Evolutionary conservation across 2,113 vertebrate species (phyloP), one percentile per base, ranked within the genome.

Genomic region (Neogobius melanostomus): DNA sequence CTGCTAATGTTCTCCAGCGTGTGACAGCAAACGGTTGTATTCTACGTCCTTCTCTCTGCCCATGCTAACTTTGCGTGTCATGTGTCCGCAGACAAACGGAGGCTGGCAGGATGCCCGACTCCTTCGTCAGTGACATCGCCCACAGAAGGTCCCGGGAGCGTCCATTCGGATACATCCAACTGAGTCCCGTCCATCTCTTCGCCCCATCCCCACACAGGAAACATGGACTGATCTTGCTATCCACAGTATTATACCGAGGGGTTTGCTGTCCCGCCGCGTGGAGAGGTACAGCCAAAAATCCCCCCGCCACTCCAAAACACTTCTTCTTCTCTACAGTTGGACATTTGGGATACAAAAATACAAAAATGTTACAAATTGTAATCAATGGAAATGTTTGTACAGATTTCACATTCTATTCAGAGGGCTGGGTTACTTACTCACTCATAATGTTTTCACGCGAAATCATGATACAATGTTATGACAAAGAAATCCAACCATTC

Each of bases 101-200:
- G 96, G 97, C 90, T 99, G 98, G 97, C 97, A 98, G 92, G 98
- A 99, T 86, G 97, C 97, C 90, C 97, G 75, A 99, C 98, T 93
- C 98, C 98, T 77, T 99, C 98, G 69, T 99, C 98, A 87, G 96
- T 99, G 93, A 99, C 97, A 92, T 99, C 97, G 89, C 97, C 98
- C 90, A 99, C 97, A 93, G 98, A 99, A 98, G 98, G 98, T 93
- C 98, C 98, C 79, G 97, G 97, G 90, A 99, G 98, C 75, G 98
- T 98, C 88, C 98, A 99, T 93, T 99, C 98, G 89, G 98, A 99
- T 93, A 99, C 98, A 92, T 99, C 97, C 95, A 99, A 99, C 95
- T 99, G 96, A 91, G 88, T 81, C 73, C 50, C 12, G 74, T 82
- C 83, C 82, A 96, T 95, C 93, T 94, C 90, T 88, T 84, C 90